These are phyloP conservation scores for Lithophane socia DNA, from an alignment of 2,888 invertebrate genomes.

Conservation along the genomic window DNA sequence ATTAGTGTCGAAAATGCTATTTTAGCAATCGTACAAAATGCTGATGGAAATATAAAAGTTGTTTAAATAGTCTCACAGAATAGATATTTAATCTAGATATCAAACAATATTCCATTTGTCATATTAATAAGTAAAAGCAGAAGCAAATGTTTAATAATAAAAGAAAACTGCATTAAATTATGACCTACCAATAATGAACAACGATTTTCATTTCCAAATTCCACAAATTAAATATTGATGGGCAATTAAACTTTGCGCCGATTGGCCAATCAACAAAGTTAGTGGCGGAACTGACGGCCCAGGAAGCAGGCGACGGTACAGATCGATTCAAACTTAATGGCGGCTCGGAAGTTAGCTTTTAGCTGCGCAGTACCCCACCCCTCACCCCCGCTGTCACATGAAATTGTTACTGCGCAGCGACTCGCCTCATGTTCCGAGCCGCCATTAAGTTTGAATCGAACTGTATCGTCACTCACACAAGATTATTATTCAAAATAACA, in stretches of 20 bases:
- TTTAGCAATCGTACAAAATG: constrained; percentile 84
- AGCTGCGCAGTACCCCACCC: too few species aligned
- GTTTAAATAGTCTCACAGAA: constrained; percentile 89
- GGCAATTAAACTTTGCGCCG: not conserved
- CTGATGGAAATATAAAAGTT: constrained; percentile 89
- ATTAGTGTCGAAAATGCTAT: constrained; percentile 75
- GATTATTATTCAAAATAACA: not conserved
- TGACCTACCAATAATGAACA: constrained; percentile 89
- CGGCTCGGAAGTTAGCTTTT: too few species aligned
- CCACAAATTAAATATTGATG: constrained; percentile 10
- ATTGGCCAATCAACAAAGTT: constrained; percentile 1
- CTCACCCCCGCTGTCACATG: too few species aligned
- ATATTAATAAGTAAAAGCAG: constrained; percentile 90
- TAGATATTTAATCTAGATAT: constrained; percentile 89
- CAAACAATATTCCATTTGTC: constrained; percentile 90
- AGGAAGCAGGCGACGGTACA: not conserved
- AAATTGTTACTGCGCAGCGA: too few species aligned
- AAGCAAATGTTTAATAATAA: constrained; percentile 88
- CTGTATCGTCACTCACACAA: not conserved
- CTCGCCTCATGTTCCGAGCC: too few species aligned
- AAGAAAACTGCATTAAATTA: constrained; percentile 90
- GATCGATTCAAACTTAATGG: too few species aligned
- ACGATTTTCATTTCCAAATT: constrained; percentile 78
- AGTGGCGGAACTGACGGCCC: not conserved
- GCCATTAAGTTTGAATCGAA: not conserved